These are phyloP conservation scores for Chrysolina haemoptera DNA, from an alignment of 2,888 invertebrate species.

Conservation along the genomic window DNA sequence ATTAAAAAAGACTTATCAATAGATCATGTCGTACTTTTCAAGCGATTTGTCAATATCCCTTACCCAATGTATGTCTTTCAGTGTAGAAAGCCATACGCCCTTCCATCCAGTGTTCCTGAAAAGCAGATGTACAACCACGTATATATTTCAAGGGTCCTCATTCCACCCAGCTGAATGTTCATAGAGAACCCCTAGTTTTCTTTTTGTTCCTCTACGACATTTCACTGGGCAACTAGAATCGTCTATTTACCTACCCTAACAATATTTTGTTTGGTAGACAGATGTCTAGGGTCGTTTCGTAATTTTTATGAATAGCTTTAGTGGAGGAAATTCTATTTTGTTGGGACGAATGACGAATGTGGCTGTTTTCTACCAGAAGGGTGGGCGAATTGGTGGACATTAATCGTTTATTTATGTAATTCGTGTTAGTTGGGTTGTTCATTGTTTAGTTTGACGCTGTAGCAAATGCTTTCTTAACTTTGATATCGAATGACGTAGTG, in stretches of 20 bases:
- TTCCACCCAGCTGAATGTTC: constrained; percentile 16
- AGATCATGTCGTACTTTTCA: too few relatives aligned
- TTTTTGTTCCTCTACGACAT: background rate
- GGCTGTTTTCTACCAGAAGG: too few relatives aligned
- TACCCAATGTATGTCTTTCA: too few relatives aligned
- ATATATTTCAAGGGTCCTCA: constrained; percentile 17
- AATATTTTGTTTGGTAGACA: constrained; percentile 42
- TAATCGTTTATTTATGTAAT: too few relatives aligned
- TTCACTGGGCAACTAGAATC: constrained; percentile 25
- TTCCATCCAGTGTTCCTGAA: constrained; percentile 1
- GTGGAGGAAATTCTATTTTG: background rate
- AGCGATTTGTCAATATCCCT: too few relatives aligned
- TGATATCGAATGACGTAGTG: too few relatives aligned
- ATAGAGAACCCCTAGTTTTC: background rate
- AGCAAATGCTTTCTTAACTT: too few relatives aligned
- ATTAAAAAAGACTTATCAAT: too few relatives aligned
- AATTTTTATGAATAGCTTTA: constrained; percentile 34
- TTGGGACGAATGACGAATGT: background rate
- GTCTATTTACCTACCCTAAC: constrained; percentile 46
- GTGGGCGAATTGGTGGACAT: too few relatives aligned
- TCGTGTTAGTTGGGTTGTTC: too few relatives aligned
- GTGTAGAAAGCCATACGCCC: constrained; percentile 7
- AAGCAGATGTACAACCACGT: constrained; percentile 16
- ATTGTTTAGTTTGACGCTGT: too few relatives aligned
- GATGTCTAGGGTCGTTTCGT: constrained; percentile 41